These are phyloP conservation scores for Agrypnia vestita DNA, from an alignment of 1,140 invertebrate species.

Conservation along the genomic window DNA sequence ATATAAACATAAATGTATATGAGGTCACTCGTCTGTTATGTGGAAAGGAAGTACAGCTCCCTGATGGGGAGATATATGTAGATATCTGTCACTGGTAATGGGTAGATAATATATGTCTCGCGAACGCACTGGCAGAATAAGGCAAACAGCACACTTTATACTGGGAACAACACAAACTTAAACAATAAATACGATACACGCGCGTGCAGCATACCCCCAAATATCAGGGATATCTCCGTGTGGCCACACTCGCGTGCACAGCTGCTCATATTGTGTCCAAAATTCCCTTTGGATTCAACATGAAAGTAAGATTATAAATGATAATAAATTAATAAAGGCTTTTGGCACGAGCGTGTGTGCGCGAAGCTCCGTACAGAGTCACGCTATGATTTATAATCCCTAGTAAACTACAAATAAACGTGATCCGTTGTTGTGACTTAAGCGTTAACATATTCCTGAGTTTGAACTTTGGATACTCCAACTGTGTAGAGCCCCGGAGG, in stretches of 20 bases:
- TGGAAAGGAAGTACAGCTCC: neutral
- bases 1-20: neutral
- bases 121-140: slow-evolving; percentile 26
- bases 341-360: slow-evolving; percentile 62
- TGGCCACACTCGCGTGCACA: slow-evolving; percentile 70
- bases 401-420: slow-evolving; percentile 60
- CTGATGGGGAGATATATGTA: slow-evolving; percentile 4
- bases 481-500: neutral
- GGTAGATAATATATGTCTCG: neutral
- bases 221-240: slow-evolving; percentile 73
- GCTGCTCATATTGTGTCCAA: slow-evolving; percentile 36
- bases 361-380: slow-evolving; percentile 51
- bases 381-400: slow-evolving; percentile 48
- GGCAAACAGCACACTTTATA: slow-evolving; percentile 56
- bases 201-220: slow-evolving; percentile 74
- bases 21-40: slow-evolving; percentile 23
- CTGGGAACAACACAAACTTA: slow-evolving; percentile 61
- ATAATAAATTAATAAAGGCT: slow-evolving; percentile 58
- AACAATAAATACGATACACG: slow-evolving; percentile 74
- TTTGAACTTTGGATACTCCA: slow-evolving; percentile 52
- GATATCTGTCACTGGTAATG: neutral
- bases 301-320: slow-evolving; percentile 50
- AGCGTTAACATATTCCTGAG: slow-evolving; percentile 56
- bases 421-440: slow-evolving; percentile 61
- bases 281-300: slow-evolving; percentile 30